Base-by-base conservation (phyloP, 2,888 invertebrate genomes). In the Ochropleura plecta region DNA sequence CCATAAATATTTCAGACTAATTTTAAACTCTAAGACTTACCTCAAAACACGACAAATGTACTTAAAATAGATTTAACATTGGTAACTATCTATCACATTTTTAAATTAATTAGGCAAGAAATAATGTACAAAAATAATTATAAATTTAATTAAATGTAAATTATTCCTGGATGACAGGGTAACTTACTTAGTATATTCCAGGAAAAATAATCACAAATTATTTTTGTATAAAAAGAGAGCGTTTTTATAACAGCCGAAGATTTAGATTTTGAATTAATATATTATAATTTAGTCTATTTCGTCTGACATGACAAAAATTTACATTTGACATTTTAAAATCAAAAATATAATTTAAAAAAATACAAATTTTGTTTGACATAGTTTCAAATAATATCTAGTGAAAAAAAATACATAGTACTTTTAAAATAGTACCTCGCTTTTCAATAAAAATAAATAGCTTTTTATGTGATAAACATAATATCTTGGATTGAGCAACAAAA, bases 31-130 rank as follows among this genome's bases (percentile, higher is more conserved):
- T 70, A 77, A 75, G 64, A 75, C 69, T 3, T 10, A 63, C 46
- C 20, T 44, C 72, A 76, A 84, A 81, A 76, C 76, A 85, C 83
- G 83, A 81, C 78, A 55, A 70, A 46, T 60, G 5, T 60, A 65
- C n/a, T n/a, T 76, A 73, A 46, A 62, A 78, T 75, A 75, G 53
- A 71, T 77, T 71, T 55, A 82, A 79, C 57, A 78, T 66, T 73
- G 79, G 66, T 77, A 85, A 75, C 63, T 62, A 62, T 5, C 49
- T 78, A 84, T 86, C 77, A 82, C 82, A 70, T 44, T 69, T 30
- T 69, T 78, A 81, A 70, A 80, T 71, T 76, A 74, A 70, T 73
- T 30, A 81, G 76, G 74, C 85, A 85, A 85, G 69, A 83, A 62
- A 57, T 3, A 78, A 84, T 72, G 64, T 79, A 82, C 76, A 86